Evolutionary conservation across 1,140 invertebrate species (phyloP).

Genomic region (Drosophila nigromelanica): DNA sequence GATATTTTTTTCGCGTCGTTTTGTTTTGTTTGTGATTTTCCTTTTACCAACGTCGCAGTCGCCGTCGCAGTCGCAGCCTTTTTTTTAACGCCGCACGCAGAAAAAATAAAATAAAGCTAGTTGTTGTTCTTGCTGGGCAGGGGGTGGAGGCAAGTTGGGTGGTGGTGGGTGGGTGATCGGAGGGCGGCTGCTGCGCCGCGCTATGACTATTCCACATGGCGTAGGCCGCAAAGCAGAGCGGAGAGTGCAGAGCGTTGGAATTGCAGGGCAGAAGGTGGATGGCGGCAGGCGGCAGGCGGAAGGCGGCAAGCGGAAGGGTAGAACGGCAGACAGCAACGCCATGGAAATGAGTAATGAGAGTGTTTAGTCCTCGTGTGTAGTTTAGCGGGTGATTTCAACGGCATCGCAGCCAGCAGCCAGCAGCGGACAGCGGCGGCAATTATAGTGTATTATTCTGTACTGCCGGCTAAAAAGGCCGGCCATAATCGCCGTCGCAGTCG

Average conservation of each 20-base stretch:
- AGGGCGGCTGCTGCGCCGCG: slow-evolving; percentile 26
- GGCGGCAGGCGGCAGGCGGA: slow-evolving; percentile 15
- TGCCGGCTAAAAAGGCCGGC: slow-evolving; percentile 2
- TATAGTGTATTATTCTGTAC: neutral
- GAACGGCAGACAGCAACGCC: neutral
- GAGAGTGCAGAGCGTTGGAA: too few relatives aligned
- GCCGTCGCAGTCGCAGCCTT: slow-evolving; percentile 66
- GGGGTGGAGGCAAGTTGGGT: neutral
- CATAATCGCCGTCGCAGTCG: neutral
- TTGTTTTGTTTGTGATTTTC: slow-evolving; percentile 69
- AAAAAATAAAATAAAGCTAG: slow-evolving; percentile 47
- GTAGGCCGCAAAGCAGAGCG: slow-evolving; percentile 52
- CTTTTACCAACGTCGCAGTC: slow-evolving; percentile 34
- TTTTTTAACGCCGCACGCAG: slow-evolving; percentile 67
- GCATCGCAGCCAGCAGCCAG: slow-evolving; percentile 17
- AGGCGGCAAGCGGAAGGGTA: neutral
- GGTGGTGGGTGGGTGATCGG: neutral
- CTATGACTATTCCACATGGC: slow-evolving; percentile 63
- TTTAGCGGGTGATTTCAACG: slow-evolving; percentile 35
- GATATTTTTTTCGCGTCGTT: slow-evolving; percentile 41
- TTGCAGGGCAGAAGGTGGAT: neutral
- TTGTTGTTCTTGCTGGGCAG: slow-evolving; percentile 21
- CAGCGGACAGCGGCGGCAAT: slow-evolving; percentile 16
- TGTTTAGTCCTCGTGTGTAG: slow-evolving; percentile 48
- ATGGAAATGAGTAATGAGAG: slow-evolving; percentile 52